phyloP scores from a whole-genome alignment of 2,888 invertebrate genomes.

The Poecilus cupreus region DNA sequence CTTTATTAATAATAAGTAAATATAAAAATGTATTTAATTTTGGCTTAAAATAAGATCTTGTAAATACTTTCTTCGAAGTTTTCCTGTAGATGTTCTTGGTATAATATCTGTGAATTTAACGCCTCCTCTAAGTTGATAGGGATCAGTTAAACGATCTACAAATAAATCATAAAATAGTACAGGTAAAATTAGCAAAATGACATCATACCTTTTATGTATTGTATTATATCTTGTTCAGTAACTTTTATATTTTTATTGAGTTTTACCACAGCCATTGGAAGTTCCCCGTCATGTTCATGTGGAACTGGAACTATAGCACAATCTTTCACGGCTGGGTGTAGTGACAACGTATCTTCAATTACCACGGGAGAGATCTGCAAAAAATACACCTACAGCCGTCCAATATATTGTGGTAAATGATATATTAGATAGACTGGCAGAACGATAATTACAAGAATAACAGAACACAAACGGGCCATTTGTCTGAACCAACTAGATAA shows the following conservation, averaged over 20 bases:
- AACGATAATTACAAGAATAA: too few relatives aligned
- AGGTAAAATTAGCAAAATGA: neutral
- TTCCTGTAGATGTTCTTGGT: constrained; percentile 22
- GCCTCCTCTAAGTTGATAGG: constrained; percentile 30
- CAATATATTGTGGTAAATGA: too few relatives aligned
- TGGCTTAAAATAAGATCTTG: neutral
- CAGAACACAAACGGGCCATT: too few relatives aligned
- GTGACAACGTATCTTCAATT: constrained; percentile 80
- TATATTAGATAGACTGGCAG: too few relatives aligned
- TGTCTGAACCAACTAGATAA: too few relatives aligned
- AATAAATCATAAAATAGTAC: neutral
- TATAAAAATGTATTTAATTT: neutral
- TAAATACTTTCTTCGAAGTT: constrained; percentile 23
- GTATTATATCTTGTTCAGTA: constrained; percentile 75
- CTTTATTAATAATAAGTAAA: too few relatives aligned
- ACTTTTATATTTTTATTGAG: constrained; percentile 71
- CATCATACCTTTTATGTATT: constrained; percentile 71
- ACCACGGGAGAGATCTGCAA: constrained; percentile 84
- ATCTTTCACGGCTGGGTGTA: constrained; percentile 82
- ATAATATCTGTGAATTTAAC: constrained; percentile 29
- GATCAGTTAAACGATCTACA: constrained; percentile 19
- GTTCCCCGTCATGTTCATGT: constrained; percentile 80
- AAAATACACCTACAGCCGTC: neutral
- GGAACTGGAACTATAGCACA: constrained; percentile 85
- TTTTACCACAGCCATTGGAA: constrained; percentile 82